Conservation (phyloP, 2,888 invertebrate genomes). For the Didymodactylos carnosus region DNA sequence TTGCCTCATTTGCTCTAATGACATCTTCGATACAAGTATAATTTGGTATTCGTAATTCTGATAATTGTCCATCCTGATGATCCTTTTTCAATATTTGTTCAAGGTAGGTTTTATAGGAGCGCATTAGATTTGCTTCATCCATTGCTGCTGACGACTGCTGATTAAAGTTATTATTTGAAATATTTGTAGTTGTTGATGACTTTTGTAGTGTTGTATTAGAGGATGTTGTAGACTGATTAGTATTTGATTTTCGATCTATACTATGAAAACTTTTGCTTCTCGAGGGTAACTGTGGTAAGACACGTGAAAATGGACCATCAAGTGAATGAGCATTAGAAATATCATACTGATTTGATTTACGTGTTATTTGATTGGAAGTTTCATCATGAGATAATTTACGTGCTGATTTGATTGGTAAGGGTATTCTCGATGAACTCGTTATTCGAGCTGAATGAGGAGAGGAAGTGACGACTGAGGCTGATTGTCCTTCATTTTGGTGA, state of each 20-base stretch:
- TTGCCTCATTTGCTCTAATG: neutral
- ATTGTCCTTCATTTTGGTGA: too few relatives aligned
- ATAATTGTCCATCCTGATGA: neutral
- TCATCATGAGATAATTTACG: neutral
- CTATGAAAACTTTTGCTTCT: neutral
- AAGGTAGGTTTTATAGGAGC: neutral
- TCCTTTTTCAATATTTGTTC: neutral
- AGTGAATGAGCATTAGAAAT: neutral
- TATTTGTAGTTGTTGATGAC: too few relatives aligned
- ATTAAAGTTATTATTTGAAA: too few relatives aligned
- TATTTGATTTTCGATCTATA: too few relatives aligned
- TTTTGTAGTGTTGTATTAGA: too few relatives aligned
- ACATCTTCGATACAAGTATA: neutral
- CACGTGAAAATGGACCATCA: slow-evolving; percentile 1
- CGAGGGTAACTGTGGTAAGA: neutral
- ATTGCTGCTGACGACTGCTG: neutral
- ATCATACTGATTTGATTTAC: neutral
- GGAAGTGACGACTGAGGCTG: neutral
- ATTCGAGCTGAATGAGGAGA: neutral
- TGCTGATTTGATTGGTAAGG: neutral
- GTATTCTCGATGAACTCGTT: neutral
- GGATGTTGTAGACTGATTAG: too few relatives aligned
- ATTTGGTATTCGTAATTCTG: neutral
- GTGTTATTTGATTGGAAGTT: neutral
- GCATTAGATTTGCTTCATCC: neutral